Percentiles rank a stretch among this genome's conserved stretches.
phyloP scores from a whole-genome alignment of 1,140 invertebrate species.

The Macrobrachium nipponense region DNA sequence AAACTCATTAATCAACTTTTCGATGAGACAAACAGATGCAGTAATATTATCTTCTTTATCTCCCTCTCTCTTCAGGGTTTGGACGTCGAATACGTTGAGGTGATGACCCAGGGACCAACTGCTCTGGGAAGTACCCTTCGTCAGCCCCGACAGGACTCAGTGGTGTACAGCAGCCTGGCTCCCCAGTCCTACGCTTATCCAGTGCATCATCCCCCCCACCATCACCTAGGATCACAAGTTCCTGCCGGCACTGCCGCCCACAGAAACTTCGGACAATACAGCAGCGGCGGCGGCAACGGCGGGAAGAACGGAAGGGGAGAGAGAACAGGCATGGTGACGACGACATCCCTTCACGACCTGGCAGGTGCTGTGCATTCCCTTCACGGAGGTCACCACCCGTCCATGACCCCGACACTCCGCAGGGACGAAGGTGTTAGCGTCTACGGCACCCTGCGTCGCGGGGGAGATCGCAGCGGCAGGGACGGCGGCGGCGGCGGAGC shows the following conservation, averaged over 20 bases:
- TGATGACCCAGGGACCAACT: constrained; percentile 12
- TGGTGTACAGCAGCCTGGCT: constrained; percentile 27
- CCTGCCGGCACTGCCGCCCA: constrained; percentile 6
- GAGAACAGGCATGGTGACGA: constrained; percentile 11
- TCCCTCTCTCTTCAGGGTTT: constrained; percentile 21
- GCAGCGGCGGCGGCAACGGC: too few relatives aligned
- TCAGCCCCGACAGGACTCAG: constrained; percentile 16
- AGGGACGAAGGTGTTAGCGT: constrained; percentile 36
- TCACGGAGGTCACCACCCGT: constrained; percentile 25
- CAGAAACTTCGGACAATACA: background rate
- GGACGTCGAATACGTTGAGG: constrained; percentile 45
- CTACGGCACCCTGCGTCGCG: constrained; percentile 39
- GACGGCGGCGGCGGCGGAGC: background rate
- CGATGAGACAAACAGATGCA: background rate
- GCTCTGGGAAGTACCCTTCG: background rate
- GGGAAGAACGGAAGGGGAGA: too few relatives aligned
- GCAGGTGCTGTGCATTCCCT: constrained; percentile 33
- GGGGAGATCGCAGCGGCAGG: constrained; percentile 11
- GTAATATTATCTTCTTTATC: background rate
- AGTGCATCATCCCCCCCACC: constrained; percentile 10
- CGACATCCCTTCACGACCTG: constrained; percentile 47
- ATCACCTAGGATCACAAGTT: background rate
- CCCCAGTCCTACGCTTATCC: constrained; percentile 31
- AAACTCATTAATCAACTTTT: too few relatives aligned
- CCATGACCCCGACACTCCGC: background rate